Evolutionary conservation across 2,888 invertebrate species (phyloP), one percentile per base, ranked within the genome.

Genomic region (Minunthozetes semirufus): DNA sequence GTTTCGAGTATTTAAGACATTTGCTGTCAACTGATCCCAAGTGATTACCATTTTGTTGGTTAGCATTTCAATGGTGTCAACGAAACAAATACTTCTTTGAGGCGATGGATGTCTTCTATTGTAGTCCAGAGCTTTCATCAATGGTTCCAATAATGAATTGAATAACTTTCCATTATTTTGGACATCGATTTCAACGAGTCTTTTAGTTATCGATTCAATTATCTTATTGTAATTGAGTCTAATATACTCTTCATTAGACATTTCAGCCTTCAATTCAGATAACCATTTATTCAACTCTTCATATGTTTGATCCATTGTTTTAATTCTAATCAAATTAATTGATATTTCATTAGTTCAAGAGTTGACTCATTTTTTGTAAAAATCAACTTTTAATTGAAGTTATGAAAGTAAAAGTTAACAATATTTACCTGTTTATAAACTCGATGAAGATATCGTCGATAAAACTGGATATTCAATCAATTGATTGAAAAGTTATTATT

Each of bases 31-130:
- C 17, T 27, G 17, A 9, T 38, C 38, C 27, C 1, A 27, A 33
- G 8, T 38, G n/a, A 63, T 63, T 38, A 11, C 25, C 27, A 63
- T 15, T 33, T 63, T 63, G 33, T 29, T 63, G 3, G 19, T 17
- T 27, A 63, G 33, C 25, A 25, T 63, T 17, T 63, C 63, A 1
- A 63, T 19, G 3, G n/a, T n/a, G 8, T 63, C n/a, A 19, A 38
- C 19, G 19, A 63, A 63, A 63, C 38, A n/a, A 63, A 38, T n/a
- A 38, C 63, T 63, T 63, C 63, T 63, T 63, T 63, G 63, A 1
- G 63, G 63, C n/a, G 63, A 63, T 3, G 63, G 63, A 63, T 63
- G 63, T 38, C 33, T n/a, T 38, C 63, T 63, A 38, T 63, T 63
- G 27, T 63, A 63, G 33, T 63, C 38, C 9, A 63, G 3, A 19